Base-by-base conservation (phyloP, 1,140 invertebrate species). In the Pseudomyrmex gracilis region DNA sequence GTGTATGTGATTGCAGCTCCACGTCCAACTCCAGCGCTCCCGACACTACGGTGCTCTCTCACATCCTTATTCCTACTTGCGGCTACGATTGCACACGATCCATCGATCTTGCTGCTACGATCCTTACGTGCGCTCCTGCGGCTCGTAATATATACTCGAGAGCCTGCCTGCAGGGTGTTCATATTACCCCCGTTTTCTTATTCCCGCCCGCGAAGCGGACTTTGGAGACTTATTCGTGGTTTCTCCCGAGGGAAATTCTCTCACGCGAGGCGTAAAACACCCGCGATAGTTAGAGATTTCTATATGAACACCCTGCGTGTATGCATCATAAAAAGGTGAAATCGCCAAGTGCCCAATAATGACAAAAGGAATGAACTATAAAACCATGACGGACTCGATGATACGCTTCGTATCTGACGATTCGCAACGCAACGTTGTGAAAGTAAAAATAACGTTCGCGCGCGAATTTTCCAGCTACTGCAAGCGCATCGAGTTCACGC, bases 1-100 rank as follows among this genome's bases (percentile, higher is more conserved):
- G 73, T 90, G 88, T n/a, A n/a, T 90, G 87, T 89, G 34, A 73
- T 90, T 90, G 91, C 91, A 92, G 90, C 90, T 93, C 92, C 91
- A 92, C 90, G 92, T 93, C 90, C 93, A 94, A 93, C 88, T 93
- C 91, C 93, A 94, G 92, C 93, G 93, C 92, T 94, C 92, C 93
- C 93, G 93, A 94, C 92, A 94, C 93, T 94, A 94, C 93, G 91
- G 90, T 93, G 92, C 90, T 89, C 82, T 89, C 82, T 70, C 85
- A 85, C 73, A 82, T 84, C 84, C 82, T 90, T 68, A 83, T 83
- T 87, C 77, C 89, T 89, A 88, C 67, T 87, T 87, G 82, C 85
- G 84, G 84, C 84, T 87, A 87, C 84, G 51, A 68, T 34, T 34
- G 34, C 45, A 80, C 55, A 80, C 66, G 71, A 86, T 82, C 57